Conservation (phyloP, 1,140 invertebrate genomes). For the Cotesia chilonis region DNA sequence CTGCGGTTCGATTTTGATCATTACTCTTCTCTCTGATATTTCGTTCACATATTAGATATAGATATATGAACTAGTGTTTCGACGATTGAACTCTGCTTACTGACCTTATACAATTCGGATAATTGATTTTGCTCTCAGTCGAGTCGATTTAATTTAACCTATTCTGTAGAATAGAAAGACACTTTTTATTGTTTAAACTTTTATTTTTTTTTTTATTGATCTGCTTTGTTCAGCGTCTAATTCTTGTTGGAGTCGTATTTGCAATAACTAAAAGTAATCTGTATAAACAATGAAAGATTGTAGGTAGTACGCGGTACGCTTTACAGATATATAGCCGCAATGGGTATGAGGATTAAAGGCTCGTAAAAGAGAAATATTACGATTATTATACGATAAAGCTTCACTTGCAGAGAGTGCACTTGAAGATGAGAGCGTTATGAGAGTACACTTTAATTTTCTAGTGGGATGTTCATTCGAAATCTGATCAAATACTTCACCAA, state of each 20-base stretch:
- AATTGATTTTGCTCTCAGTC: conserved; percentile 2
- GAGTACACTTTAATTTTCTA: conserved; percentile 1
- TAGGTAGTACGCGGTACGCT: too few relatives aligned
- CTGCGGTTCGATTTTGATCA: too few relatives aligned
- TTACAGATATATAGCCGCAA: too few relatives aligned
- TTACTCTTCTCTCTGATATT: not conserved
- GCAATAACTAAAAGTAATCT: too few relatives aligned
- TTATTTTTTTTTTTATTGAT: too few relatives aligned
- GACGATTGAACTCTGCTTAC: conserved; percentile 1
- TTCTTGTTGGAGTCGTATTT: too few relatives aligned
- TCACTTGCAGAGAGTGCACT: conserved; percentile 7
- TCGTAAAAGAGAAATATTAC: conserved; percentile 6
- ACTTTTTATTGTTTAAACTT: too few relatives aligned
- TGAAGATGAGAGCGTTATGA: conserved; percentile 7
- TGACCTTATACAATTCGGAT: not conserved
- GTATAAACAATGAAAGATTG: too few relatives aligned
- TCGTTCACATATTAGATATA: not conserved
- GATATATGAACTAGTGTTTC: not conserved
- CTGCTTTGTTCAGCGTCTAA: too few relatives aligned
- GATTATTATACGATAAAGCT: conserved; percentile 7
- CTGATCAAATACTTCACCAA: not conserved
- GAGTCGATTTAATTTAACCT: too few relatives aligned
- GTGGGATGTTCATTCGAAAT: conserved; percentile 8
- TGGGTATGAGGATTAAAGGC: too few relatives aligned
- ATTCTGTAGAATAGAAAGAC: too few relatives aligned